phyloP scores from a whole-genome alignment of 2,888 invertebrate species.

The Lepidocyrtinus sp. region DNA sequence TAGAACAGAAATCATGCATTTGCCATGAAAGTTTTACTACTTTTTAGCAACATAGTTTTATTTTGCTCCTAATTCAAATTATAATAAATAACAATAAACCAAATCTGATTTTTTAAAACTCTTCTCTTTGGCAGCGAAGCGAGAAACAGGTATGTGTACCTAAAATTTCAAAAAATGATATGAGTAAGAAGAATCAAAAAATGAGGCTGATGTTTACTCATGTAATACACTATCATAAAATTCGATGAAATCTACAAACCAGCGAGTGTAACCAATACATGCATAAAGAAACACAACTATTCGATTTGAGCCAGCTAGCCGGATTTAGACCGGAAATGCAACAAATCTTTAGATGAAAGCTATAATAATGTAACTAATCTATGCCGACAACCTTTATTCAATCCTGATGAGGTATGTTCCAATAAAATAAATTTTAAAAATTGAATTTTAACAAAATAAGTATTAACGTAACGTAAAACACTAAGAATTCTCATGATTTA shows the following conservation, averaged over 20 bases:
- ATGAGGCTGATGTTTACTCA: constrained; percentile 35
- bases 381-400: too few relatives aligned
- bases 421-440: not conserved
- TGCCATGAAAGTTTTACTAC: constrained; percentile 39
- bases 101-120: constrained; percentile 31
- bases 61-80: constrained; percentile 36
- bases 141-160: constrained; percentile 23
- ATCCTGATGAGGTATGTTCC: too few relatives aligned
- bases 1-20: constrained; percentile 46
- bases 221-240: constrained; percentile 22
- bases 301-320: constrained; percentile 27
- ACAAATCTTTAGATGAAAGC: not conserved
- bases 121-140: constrained; percentile 25
- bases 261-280: constrained; percentile 23
- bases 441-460: not conserved
- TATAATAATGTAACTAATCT: not conserved
- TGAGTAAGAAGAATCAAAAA: not conserved
- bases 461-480: too few relatives aligned
- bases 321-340: constrained; percentile 57
- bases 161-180: not conserved
- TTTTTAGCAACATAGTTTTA: constrained; percentile 27
- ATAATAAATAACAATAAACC: not conserved
- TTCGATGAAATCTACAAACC: constrained; percentile 18
- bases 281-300: constrained; percentile 22
- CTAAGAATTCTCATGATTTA: not conserved